A percentile compares a stretch with the other conserved stretches of the same genome.
Evolutionary conservation across 2,888 invertebrate genomes (phyloP).

Genomic region (Rotaria magnacalcarata): DNA sequence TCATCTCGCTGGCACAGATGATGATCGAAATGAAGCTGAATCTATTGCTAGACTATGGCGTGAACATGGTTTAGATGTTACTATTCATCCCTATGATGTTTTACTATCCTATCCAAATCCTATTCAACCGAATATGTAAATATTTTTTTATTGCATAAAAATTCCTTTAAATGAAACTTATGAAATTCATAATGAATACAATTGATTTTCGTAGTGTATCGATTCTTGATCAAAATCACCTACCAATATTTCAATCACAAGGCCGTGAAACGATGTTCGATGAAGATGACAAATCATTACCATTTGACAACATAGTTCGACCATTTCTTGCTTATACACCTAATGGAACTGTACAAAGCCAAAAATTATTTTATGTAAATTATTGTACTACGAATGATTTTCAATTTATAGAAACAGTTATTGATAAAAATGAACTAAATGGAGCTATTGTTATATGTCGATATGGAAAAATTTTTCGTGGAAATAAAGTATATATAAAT

Average conservation of each 20-base stretch:
- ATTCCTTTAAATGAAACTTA: neutral
- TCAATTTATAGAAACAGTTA: neutral
- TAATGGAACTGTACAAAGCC: constrained; percentile 25
- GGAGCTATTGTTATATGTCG: constrained; percentile 39
- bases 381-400: constrained; percentile 41
- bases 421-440: neutral
- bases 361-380: constrained; percentile 41
- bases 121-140: neutral
- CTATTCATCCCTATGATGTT: neutral
- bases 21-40: constrained; percentile 48
- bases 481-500: constrained; percentile 33
- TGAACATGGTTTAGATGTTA: constrained; percentile 48
- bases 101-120: constrained; percentile 8
- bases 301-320: neutral
- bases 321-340: constrained; percentile 43
- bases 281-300: constrained; percentile 2
- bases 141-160: neutral
- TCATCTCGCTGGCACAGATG: constrained; percentile 48
- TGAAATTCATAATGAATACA: neutral
- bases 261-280: neutral
- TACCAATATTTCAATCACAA: neutral
- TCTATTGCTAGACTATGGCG: constrained; percentile 48
- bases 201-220: neutral
- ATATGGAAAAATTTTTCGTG: constrained; percentile 44
- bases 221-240: neutral